Evolutionary conservation across 2,888 invertebrate species (phyloP), one percentile per base, ranked within the genome.

Genomic region (Gortyna flavago): DNA sequence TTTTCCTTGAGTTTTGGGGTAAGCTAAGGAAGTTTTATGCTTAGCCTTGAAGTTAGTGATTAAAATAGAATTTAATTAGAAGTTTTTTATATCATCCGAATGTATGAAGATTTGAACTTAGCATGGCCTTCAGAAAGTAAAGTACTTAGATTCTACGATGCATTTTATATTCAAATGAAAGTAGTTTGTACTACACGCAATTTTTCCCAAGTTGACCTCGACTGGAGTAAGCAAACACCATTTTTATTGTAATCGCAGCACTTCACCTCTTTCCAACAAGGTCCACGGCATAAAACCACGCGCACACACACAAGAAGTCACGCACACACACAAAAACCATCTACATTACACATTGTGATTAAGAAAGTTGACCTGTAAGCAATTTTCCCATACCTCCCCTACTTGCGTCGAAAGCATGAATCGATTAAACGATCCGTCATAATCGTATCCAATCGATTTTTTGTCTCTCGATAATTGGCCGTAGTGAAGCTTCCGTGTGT

Each of bases 341-440:
- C 74, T 57, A 65, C 79, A 87, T 77, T 82, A 70, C 71, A 74
- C 87, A 85, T 86, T 89, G 84, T 86, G 81, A 83, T 80, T 90
- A 90, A 95, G 95, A 95, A 95, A 95, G 95, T 93, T 94, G 93
- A 94, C 94, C 94, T 81, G 89, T 75, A 80, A 86, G 78, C 80
- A 72, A 89, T 90, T 93, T 95, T 95, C 95, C 94, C 95, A 95
- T 94, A 93, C 92, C 87, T 88, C 89, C 90, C 90, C 89, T 91
- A 75, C 79, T 85, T 80, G 73, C 83, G 54, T 85, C 78, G 92
- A 93, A 91, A 94, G 91, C 90, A 90, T 90, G 90, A 91, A 92
- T 90, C 91, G 90, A 93, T 94, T 93, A 94, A 90, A 83, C 88
- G 90, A 93, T 94, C 92, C 91, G 88, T 93, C 92, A 93, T 95